phyloP scores from a whole-genome alignment of 1,140 invertebrate genomes.

The Sinella curviseta region DNA sequence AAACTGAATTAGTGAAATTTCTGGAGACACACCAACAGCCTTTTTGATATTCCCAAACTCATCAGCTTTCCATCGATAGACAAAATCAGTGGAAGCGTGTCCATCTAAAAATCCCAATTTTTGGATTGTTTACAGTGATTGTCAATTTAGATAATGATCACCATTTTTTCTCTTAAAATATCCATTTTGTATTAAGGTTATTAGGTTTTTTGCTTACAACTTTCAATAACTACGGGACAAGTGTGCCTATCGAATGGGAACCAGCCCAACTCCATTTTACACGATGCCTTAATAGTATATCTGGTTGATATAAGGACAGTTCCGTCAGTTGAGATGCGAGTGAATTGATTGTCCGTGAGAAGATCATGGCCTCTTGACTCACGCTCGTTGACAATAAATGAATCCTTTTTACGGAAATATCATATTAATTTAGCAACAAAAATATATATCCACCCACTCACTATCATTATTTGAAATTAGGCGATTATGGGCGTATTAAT shows the following conservation, averaged over 20 bases:
- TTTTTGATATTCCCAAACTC: background rate
- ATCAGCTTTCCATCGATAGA: conserved; percentile 25
- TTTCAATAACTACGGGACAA: conserved; percentile 40
- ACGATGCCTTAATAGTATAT: conserved; percentile 21
- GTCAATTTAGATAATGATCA: too few relatives aligned
- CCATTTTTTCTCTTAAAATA: too few relatives aligned
- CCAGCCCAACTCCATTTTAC: conserved; percentile 34
- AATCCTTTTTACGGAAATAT: conserved; percentile 29
- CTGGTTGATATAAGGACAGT: conserved; percentile 30
- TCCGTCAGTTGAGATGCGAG: conserved; percentile 33
- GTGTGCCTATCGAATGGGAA: conserved; percentile 43
- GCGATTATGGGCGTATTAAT: too few relatives aligned
- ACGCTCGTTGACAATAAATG: conserved; percentile 43
- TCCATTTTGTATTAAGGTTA: background rate
- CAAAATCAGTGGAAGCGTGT: conserved; percentile 3
- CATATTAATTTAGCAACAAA: too few relatives aligned
- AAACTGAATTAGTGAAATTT: conserved; percentile 8
- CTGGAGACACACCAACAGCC: conserved; percentile 3
- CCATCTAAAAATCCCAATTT: too few relatives aligned
- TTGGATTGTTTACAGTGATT: background rate
- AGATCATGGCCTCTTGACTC: conserved; percentile 28
- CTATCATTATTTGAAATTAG: too few relatives aligned
- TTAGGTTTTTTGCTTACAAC: conserved; percentile 27
- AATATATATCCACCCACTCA: too few relatives aligned
- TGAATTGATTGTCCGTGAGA: conserved; percentile 21